Conservation (phyloP, 2,797 vertebrate species). For the Crypturellus tataupa region DNA sequence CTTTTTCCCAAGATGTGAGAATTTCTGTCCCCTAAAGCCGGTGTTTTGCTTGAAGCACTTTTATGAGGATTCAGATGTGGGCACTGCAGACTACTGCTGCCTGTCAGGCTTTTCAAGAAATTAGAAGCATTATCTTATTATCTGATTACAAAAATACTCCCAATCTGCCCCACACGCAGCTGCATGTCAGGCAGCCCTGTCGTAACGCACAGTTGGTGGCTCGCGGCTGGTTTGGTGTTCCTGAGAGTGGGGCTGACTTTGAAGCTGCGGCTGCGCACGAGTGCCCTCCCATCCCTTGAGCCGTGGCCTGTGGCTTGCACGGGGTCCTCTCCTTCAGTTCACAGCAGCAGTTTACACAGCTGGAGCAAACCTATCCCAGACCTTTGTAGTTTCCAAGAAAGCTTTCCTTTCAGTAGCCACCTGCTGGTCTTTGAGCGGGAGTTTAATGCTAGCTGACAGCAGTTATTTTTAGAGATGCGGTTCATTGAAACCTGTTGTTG, state of each 20-base stretch:
- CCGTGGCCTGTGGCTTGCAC: background rate
- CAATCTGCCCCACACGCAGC: background rate
- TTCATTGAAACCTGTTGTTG: constrained; percentile 74
- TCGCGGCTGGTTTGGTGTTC: background rate
- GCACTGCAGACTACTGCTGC: background rate
- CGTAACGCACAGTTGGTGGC: background rate
- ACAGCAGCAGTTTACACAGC: constrained; percentile 9
- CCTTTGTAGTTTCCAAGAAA: constrained; percentile 60
- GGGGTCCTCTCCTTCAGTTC: constrained; percentile 8
- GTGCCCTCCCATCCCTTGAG: background rate
- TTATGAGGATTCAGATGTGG: background rate
- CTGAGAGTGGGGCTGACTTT: background rate
- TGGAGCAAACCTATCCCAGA: constrained; percentile 56
- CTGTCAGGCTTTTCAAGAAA: background rate
- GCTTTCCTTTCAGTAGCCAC: constrained; percentile 67
- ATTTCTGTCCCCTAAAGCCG: background rate
- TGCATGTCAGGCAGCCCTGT: background rate
- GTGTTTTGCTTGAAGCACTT: background rate
- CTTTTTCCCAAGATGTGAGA: background rate
- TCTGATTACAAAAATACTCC: background rate
- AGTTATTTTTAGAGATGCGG: constrained; percentile 73
- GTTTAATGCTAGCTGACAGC: constrained; percentile 67
- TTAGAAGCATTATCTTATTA: background rate
- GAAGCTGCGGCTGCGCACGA: background rate
- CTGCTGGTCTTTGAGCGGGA: constrained; percentile 61